A percentile compares a stretch with the other conserved stretches of the same genome.
Evolutionary conservation across 1,140 invertebrate species (phyloP).

Genomic region (Phocides pigmalion): DNA sequence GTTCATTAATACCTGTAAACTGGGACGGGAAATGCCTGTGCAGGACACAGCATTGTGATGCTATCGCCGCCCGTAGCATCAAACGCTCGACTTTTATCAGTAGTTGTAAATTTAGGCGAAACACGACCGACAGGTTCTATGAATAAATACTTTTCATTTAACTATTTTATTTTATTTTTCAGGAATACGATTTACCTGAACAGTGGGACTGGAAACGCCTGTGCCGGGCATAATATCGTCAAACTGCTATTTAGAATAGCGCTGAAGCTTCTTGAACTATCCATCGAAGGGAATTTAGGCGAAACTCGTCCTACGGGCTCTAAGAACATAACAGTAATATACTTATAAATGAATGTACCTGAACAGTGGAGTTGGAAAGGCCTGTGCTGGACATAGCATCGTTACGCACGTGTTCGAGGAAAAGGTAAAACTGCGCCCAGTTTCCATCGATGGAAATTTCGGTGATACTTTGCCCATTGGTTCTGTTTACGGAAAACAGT

Average conservation of each 20-base stretch:
- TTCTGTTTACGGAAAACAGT: constrained; percentile 75
- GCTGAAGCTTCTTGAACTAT: constrained; percentile 87
- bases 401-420: constrained; percentile 72
- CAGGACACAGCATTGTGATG: constrained; percentile 87
- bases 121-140: constrained; percentile 91
- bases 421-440: constrained; percentile 84
- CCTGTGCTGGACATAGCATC: constrained; percentile 87
- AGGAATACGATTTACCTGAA: constrained; percentile 82
- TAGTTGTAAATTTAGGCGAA: constrained; percentile 89
- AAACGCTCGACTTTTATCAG: constrained; percentile 86
- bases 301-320: constrained; percentile 89
- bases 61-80: constrained; percentile 80
- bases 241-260: constrained; percentile 85
- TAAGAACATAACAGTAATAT: constrained; percentile 74
- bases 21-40: constrained; percentile 89
- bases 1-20: constrained; percentile 86
- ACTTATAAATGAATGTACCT: constrained; percentile 67
- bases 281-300: constrained; percentile 86
- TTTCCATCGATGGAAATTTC: constrained; percentile 84
- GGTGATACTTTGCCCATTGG: constrained; percentile 85
- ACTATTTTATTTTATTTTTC: constrained; percentile 17
- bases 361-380: constrained; percentile 84
- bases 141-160: constrained; percentile 52
- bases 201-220: constrained; percentile 87
- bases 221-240: constrained; percentile 86